Evolutionary conservation across 1,140 invertebrate genomes (phyloP), one percentile per base, ranked within the genome.

Genomic region (Galleria mellonella): DNA sequence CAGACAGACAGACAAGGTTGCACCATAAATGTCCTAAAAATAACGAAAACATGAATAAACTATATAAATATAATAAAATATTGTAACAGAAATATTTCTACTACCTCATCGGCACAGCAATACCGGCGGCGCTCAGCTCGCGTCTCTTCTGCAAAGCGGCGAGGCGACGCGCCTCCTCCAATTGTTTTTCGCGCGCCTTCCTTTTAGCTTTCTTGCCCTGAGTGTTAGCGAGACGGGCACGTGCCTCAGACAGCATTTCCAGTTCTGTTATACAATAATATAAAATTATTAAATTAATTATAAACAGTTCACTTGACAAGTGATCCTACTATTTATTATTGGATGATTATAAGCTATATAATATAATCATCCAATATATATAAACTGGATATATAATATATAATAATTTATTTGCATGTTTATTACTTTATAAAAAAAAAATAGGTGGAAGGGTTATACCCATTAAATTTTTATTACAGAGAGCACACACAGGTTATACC

Each of bases 181-280:
- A 86, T 79, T 99, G 98, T 72, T 99, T 99, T 83, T 99, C 98
- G 42, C 98, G 89, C 0, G 98, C 98, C 87, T 99, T 99, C 23
- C 98, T 89, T 73, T 99, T 99, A 0, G 98, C 98, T 73, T 99
- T 99, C 79, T 99, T 99, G 17, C 98, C 98, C 76, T 99, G 98
- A 1, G 98, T 99, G 79, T 99, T 99, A 0, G 98, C 98, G 13
- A 99, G 87, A 71, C 98, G 91, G 35, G 98, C 98, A 66, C 98
- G 89, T 2, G 98, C 98, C 87, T 99, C 98, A 0, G 97, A 99
- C 31, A 99, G 85, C 98, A 99, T 99, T 86, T 99, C 98, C 68
- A 99, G 79, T 84, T 99, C 96, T 95, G 32, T 12, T 17, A n/a
- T 9, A 37, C 1, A 4, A 37, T 23, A 23, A 23, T 23, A n/a